phyloP scores from a whole-genome alignment of 1,140 invertebrate species.

The Plectus sambesii region DNA sequence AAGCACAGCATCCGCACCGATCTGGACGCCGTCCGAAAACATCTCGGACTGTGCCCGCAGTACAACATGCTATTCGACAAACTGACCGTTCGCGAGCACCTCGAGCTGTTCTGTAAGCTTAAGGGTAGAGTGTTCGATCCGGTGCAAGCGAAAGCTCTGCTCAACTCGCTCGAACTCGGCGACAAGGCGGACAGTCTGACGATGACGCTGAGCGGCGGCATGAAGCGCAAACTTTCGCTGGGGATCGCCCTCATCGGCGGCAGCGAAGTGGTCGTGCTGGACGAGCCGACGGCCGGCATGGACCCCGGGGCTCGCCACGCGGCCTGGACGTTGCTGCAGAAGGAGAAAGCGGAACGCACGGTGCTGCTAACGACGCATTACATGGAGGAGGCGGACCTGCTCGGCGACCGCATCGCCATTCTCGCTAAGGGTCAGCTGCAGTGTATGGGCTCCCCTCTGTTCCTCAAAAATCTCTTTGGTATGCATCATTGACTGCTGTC shows the following conservation, averaged over 20 bases:
- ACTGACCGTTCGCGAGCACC: slow-evolving; percentile 74
- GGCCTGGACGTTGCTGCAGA: slow-evolving; percentile 52
- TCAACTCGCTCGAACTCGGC: slow-evolving; percentile 14
- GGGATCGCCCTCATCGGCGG: slow-evolving; percentile 52
- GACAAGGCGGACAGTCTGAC: slow-evolving; percentile 16
- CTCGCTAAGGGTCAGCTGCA: slow-evolving; percentile 57
- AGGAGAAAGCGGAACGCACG: slow-evolving; percentile 47
- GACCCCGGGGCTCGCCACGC: slow-evolving; percentile 52
- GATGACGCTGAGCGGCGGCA: slow-evolving; percentile 48
- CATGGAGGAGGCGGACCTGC: slow-evolving; percentile 91
- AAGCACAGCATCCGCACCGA: slow-evolving; percentile 3
- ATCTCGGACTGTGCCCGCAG: slow-evolving; percentile 81
- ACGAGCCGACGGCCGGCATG: slow-evolving; percentile 54
- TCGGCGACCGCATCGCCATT: slow-evolving; percentile 57
- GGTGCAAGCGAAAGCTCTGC: slow-evolving; percentile 12
- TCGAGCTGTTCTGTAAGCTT: slow-evolving; percentile 63
- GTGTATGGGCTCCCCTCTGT: slow-evolving; percentile 57
- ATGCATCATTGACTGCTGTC: too few species aligned
- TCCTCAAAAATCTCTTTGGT: slow-evolving; percentile 57
- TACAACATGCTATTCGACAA: slow-evolving; percentile 82
- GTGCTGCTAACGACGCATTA: slow-evolving; percentile 89
- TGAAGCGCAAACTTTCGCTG: slow-evolving; percentile 51
- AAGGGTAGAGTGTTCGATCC: slow-evolving; percentile 28
- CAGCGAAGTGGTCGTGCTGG: slow-evolving; percentile 51
- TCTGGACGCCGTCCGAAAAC: too few species aligned